phyloP scores from a whole-genome alignment of 2,797 vertebrate species.

The Dendrocincla tyrannina region DNA sequence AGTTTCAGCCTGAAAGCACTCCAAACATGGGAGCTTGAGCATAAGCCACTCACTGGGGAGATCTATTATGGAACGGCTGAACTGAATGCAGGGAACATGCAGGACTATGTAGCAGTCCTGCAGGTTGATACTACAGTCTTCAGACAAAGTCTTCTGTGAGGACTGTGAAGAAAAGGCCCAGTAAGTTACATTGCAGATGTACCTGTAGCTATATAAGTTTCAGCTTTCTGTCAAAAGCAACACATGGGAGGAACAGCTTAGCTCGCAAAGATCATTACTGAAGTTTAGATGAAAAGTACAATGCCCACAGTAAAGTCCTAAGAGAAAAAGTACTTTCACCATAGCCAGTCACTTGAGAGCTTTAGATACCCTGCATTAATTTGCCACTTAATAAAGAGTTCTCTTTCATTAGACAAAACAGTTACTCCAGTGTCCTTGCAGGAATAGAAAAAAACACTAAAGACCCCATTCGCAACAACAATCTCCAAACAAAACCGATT shows the following conservation, averaged over 20 bases:
- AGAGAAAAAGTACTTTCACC: neutral
- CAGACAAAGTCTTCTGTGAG: slow-evolving; percentile 2
- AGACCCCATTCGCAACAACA: neutral
- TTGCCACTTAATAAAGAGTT: slow-evolving; percentile 19
- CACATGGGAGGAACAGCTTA: neutral
- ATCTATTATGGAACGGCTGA: slow-evolving; percentile 19
- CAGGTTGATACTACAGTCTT: neutral
- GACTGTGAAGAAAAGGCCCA: neutral
- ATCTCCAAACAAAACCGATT: neutral
- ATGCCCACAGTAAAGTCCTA: neutral
- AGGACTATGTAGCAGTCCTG: neutral
- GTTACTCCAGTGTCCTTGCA: neutral
- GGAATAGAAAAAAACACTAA: slow-evolving; percentile 1
- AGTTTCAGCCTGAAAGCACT: slow-evolving; percentile 45
- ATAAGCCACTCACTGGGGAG: slow-evolving; percentile 45
- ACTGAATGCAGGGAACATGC: no score
- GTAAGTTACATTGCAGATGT: neutral
- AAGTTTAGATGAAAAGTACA: neutral
- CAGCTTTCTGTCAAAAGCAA: slow-evolving; percentile 7
- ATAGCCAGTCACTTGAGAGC: slow-evolving; percentile 15
- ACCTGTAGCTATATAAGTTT: neutral
- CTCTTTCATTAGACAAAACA: slow-evolving; percentile 19
- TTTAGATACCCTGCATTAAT: slow-evolving; percentile 34
- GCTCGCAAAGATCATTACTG: neutral
- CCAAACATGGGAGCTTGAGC: slow-evolving; percentile 27